Base-by-base conservation (phyloP, 2,113 vertebrate genomes). In the Spea bombifrons region DNA sequence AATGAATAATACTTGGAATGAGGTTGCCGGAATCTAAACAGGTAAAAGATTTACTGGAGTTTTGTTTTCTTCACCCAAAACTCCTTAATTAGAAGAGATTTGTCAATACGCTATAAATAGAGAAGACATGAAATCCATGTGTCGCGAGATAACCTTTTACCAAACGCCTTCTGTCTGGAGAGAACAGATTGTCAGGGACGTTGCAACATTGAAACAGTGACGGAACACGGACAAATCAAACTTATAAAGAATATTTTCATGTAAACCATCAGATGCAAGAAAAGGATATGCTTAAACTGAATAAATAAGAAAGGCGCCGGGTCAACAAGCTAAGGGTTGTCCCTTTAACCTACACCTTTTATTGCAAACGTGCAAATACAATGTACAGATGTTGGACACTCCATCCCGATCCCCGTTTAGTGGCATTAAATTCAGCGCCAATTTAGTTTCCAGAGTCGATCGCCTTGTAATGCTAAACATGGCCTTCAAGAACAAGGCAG, bases 101-200 rank as follows among this genome's bases (percentile, higher is more conserved):
- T 50, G 67, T 70, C 67, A 49, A 70, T 70, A 70, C 5, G 3
- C 47, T 70, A 70, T 70, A 49, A 48, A 70, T 70, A 50, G 67
- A 17, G 7, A 70, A 6, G 47, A 13, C 4, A 16, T 30, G 47
- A 70, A 70, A 16, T 70, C 45, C 13, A 47, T n/a, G 10, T n/a
- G 45, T 50, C 46, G 50, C 45, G 4, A 16, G 67, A 64, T 70
- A 47, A 48, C 67, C 46, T 70, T 70, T 50, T n/a, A 49, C 45
- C 13, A 13, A 52, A 3, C 47, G 44, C 44, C 9, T 52, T 48
- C 12, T 9, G 12, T 9, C 50, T 46, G 67, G 9, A 9, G 5
- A 30, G n/a, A 64, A 64, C 5, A 17, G 61, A 64, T 17, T 64
- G 3, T 64, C 61, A 17, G 61, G 61, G 61, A 64, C 61, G 5